Evolutionary conservation across 2,797 vertebrate species (phyloP), one percentile per base, ranked within the genome.

Genomic region (Hydrophis major): DNA sequence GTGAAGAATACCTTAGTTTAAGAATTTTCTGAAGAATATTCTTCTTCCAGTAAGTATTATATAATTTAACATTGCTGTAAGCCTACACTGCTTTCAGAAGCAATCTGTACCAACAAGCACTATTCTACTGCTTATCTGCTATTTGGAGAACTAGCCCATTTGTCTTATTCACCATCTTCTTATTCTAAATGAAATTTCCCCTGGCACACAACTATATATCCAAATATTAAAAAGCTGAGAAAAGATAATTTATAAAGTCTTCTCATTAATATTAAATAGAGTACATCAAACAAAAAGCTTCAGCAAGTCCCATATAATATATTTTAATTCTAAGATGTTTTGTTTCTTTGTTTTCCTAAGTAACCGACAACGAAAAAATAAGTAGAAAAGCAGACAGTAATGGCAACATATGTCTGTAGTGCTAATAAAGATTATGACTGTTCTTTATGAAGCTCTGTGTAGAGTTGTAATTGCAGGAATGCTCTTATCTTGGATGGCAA

Each of bases 301-400:
- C 87, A 22, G 59, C 14, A 42, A 86, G 14, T 56, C 25, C 14
- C 59, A 86, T 57, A 61, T 66, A 66, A 86, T 47, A 66, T 47
- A 8, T 74, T 88, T 86, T 92, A 74, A 57, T 59, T 27, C 60
- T 57, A 28, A 25, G 32, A 87, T 66, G 16, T 53, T 28, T 66
- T 32, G n/a, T 14, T 55, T 28, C 59, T n/a, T 25, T 25, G 47
- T 5, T 66, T 32, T 28, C 42, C 25, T n/a, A 57, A 20, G 53
- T 93, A 86, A 32, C 14, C 32, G 25, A n/a, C 20, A 66, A 87
- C 86, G 32, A 93, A 93, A 87, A 74, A 93, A 74, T 74, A 90
- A 93, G 50, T 42, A 87, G 89, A 92, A 87, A 66, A 22, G 32
- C 47, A 93, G 86, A 74, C 83, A 87, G 87, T 90, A 90, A 90